Evolutionary conservation across 2,888 invertebrate species (phyloP), one percentile per base, ranked within the genome.

Genomic region (Smittia sp.): DNA sequence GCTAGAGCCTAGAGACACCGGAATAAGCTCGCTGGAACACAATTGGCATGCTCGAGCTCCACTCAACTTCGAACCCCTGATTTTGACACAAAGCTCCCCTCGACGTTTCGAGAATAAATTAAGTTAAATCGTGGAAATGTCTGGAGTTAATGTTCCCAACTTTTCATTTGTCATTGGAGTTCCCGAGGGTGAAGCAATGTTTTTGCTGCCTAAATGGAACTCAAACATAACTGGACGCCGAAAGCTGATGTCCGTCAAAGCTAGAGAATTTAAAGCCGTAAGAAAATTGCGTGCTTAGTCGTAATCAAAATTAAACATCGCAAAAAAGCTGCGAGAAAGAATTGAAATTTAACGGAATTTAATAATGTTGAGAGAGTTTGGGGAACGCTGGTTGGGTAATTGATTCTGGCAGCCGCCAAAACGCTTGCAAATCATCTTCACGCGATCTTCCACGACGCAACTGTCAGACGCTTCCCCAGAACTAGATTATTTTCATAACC

Each of bases 231-330:
- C 52, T 32, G 32, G 52, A 46, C 52, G 15, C 11, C 52, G 18
- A 46, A 46, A 15, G 52, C n/a, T n/a, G n/a, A 46, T 13, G 15
- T 46, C 46, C 46, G 11, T n/a, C 13, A 46, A 46, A 46, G 39
- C 39, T 11, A n/a, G 39, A 58, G 9, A 20, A 22, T 22, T 58
- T 22, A 58, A 24, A 7, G 1, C 58, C n/a, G 58, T 18, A 54
- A 39, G n/a, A 54, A 70, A 54, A 32, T 70, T 70, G 70, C 70
- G 70, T 70, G 70, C 54, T 18, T 25, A 15, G 54, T n/a, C 24
- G 54, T 22, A 70, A 70, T 72, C 62, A 72, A 62, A 69, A 58
- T 22, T 1, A 69, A 58, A 62, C 25, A 9, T 72, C 20, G 62
- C 72, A 15, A 39, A 72, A 72, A 72, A 38, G 38, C 1, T 18